Evolutionary conservation across 2,113 vertebrate genomes (phyloP).

Genomic region (Megaptera novaeangliae): DNA sequence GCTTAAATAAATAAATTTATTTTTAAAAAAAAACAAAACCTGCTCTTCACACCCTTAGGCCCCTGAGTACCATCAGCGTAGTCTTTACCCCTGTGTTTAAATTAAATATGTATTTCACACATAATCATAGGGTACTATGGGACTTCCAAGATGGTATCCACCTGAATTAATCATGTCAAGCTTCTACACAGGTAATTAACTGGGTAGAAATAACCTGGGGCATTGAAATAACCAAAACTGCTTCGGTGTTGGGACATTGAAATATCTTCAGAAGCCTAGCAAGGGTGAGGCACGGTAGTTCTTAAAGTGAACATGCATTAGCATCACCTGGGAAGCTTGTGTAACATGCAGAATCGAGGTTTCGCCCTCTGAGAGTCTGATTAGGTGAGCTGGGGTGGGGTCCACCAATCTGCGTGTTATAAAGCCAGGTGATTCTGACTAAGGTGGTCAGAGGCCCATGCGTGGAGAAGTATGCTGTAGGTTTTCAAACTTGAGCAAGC

Average conservation of each 20-base stretch:
- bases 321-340: not conserved
- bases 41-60: constrained; percentile 40
- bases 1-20: too few relatives aligned
- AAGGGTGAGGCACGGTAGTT: not conserved
- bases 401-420: rapidly evolving
- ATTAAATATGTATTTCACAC: constrained; percentile 73
- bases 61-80: constrained; percentile 17
- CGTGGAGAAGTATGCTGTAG: not conserved
- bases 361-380: not conserved
- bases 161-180: constrained; percentile 68
- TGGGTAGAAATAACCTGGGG: constrained; percentile 58
- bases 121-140: constrained; percentile 70
- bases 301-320: not conserved
- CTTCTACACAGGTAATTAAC: constrained; percentile 70
- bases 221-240: constrained; percentile 53
- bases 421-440: not conserved
- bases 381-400: not conserved
- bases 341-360: not conserved
- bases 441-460: not conserved
- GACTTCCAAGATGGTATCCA: constrained; percentile 71
- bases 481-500: not conserved
- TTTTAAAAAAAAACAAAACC: not conserved
- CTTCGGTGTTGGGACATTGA: not conserved
- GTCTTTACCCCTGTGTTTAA: constrained; percentile 62
- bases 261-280: not conserved